phyloP scores from a whole-genome alignment of 2,888 invertebrate species.

The Trilocha varians region DNA sequence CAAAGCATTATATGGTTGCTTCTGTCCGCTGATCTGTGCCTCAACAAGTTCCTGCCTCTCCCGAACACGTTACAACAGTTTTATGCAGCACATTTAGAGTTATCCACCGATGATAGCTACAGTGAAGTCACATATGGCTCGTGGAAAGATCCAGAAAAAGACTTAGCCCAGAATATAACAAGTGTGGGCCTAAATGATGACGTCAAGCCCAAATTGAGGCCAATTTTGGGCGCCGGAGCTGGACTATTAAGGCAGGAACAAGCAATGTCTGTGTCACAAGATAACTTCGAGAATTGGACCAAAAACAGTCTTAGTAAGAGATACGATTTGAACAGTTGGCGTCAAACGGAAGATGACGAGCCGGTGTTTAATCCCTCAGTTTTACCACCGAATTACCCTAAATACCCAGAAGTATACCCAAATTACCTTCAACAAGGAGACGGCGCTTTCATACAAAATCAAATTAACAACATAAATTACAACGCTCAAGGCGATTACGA shows the following conservation, averaged over 20 bases:
- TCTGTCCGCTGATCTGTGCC: constrained; percentile 52
- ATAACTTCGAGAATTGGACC: constrained; percentile 51
- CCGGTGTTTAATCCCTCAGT: constrained; percentile 45
- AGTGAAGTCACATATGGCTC: constrained; percentile 61
- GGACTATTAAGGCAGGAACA: constrained; percentile 48
- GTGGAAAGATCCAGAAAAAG: constrained; percentile 57
- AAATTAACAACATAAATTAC: constrained; percentile 33
- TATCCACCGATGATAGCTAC: constrained; percentile 48
- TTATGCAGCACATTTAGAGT: constrained; percentile 56
- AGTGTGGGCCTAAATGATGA: constrained; percentile 47
- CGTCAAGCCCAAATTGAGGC: constrained; percentile 52
- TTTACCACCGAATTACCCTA: constrained; percentile 40
- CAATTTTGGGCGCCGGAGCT: constrained; percentile 59
- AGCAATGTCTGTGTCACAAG: constrained; percentile 30
- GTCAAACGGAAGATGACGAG: constrained; percentile 47
- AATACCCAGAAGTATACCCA: constrained; percentile 39
- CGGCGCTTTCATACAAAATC: constrained; percentile 53
- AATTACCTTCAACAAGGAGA: constrained; percentile 62
- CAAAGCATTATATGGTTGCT: constrained; percentile 58
- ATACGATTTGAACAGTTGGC: constrained; percentile 60
- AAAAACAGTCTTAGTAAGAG: constrained; percentile 46
- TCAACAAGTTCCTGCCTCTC: constrained; percentile 60
- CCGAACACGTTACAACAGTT: constrained; percentile 61
- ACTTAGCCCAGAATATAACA: constrained; percentile 39
- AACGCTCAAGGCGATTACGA: constrained; percentile 38